These are phyloP conservation scores for Nyctibius bracteatus DNA, from an alignment of 2,113 vertebrate genomes.

Conservation along the genomic window DNA sequence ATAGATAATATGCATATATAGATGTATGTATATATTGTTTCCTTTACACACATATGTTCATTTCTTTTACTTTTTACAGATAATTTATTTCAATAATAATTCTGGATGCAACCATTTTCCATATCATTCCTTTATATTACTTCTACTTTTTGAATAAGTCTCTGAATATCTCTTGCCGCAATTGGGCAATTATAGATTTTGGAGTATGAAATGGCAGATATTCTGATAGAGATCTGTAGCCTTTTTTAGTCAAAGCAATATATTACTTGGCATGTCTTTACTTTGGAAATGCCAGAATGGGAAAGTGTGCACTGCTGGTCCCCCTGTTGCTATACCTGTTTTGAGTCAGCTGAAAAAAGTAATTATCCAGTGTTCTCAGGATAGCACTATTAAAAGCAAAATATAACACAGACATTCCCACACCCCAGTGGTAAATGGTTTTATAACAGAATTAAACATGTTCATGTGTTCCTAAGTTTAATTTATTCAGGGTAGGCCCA, in stretches of 20 bases:
- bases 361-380: neutral
- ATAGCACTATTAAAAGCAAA: neutral
- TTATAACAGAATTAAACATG: neutral
- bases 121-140: neutral
- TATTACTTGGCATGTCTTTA: neutral
- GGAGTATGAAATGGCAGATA: neutral
- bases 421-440: neutral
- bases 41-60: neutral
- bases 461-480: neutral
- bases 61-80: neutral
- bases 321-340: neutral
- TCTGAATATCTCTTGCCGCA: neutral
- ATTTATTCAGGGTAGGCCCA: neutral
- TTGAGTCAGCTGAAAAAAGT: neutral
- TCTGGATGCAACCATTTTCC: neutral
- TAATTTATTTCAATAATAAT: neutral
- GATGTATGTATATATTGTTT: neutral
- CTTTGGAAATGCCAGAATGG: neutral
- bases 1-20: neutral
- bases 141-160: neutral
- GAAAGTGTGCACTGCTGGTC: neutral
- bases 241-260: neutral
- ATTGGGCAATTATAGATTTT: neutral
- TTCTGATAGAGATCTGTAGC: neutral
- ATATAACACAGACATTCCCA: neutral